Conservation (phyloP, 2,797 vertebrate species). For the Podarcis siculus region DNA sequence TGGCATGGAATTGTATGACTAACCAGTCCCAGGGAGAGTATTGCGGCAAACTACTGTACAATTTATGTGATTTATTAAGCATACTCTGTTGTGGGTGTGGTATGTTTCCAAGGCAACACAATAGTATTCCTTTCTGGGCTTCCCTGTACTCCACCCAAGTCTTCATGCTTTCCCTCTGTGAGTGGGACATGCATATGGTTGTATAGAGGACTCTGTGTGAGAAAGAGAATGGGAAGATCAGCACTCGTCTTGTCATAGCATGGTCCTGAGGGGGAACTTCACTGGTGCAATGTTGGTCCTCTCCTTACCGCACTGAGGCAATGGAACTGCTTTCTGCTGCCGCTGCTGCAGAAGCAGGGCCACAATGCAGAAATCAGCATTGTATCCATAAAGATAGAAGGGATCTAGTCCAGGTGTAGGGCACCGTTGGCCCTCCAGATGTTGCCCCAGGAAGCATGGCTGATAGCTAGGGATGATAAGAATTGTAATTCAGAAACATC, state of each 20-base stretch:
- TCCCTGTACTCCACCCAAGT: neutral
- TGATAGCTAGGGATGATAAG: neutral
- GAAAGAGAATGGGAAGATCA: neutral
- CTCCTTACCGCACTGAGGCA: neutral
- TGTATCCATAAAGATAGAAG: too few relatives aligned
- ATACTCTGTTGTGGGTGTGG: neutral
- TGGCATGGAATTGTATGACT: neutral
- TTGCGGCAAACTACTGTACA: neutral
- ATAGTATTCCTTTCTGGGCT: neutral
- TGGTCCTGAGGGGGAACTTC: neutral
- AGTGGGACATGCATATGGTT: neutral
- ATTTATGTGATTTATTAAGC: neutral
- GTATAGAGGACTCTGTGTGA: neutral
- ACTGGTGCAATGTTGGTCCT: neutral
- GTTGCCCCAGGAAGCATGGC: too few relatives aligned
- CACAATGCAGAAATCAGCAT: neutral
- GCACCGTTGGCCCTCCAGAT: too few relatives aligned
- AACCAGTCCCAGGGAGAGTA: neutral
- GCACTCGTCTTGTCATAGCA: neutral
- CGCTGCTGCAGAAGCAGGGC: neutral
- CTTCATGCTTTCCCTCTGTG: neutral
- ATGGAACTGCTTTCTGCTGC: neutral
- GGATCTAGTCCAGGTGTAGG: too few relatives aligned
- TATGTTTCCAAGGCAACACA: constrained; percentile 12
- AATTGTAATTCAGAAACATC: neutral